Conservation (phyloP, 2,113 vertebrate species). For the Columbina picui region DNA sequence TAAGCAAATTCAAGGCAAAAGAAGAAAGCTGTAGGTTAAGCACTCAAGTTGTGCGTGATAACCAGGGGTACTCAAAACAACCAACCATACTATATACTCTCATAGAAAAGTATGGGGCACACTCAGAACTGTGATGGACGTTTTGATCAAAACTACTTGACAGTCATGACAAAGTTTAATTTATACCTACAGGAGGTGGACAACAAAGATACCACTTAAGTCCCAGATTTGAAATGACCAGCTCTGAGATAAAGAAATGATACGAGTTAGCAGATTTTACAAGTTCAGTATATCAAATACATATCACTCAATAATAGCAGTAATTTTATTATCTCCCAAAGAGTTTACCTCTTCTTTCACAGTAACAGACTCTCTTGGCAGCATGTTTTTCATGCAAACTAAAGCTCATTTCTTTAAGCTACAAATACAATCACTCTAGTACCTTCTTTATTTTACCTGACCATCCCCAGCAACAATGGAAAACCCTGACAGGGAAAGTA, state of each 20-base stretch:
- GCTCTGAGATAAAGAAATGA: not conserved
- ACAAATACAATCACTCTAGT: not conserved
- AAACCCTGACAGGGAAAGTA: not conserved
- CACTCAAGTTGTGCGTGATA: not conserved
- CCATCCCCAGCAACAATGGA: not conserved
- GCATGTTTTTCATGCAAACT: not conserved
- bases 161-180: not conserved
- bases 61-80: not conserved
- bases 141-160: not conserved
- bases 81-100: not conserved
- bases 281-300: not conserved
- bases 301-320: not conserved
- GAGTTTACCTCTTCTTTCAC: not conserved
- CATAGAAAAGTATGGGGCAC: not conserved
- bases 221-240: not conserved
- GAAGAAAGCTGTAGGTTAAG: not conserved
- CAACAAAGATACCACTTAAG: not conserved
- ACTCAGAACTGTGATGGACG: not conserved
- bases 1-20: not conserved
- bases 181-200: not conserved
- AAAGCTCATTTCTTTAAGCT: not conserved
- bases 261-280: not conserved
- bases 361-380: not conserved
- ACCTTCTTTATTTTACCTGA: not conserved
- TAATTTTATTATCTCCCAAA: not conserved